phyloP scores from a whole-genome alignment of 2,113 vertebrate species.

The Microcebus murinus region DNA sequence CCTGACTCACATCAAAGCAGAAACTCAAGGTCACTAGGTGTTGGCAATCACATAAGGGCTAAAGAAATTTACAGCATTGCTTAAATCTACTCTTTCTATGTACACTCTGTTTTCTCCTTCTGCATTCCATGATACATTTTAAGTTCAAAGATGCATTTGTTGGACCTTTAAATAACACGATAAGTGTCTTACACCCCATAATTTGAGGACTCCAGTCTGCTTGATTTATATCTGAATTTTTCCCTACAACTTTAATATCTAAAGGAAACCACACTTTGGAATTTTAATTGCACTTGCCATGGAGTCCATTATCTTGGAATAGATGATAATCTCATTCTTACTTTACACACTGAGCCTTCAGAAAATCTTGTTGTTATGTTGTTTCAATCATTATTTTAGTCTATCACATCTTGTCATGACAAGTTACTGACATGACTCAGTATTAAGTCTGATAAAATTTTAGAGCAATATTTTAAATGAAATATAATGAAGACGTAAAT shows the following conservation, averaged over 20 bases:
- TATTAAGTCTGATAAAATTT: neutral
- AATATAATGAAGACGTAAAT: neutral
- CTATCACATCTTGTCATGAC: neutral
- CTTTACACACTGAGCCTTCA: neutral
- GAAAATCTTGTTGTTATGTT: neutral
- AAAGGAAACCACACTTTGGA: neutral
- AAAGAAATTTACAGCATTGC: neutral
- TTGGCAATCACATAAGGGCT: neutral
- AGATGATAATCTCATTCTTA: neutral
- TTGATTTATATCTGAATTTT: neutral
- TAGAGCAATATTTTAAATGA: neutral
- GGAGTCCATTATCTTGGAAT: neutral
- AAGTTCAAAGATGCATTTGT: neutral
- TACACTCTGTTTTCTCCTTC: too few species aligned
- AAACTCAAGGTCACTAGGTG: neutral
- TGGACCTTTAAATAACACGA: neutral
- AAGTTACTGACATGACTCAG: neutral
- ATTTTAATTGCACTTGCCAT: neutral
- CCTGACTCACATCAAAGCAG: neutral
- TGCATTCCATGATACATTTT: too few species aligned
- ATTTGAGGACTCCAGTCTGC: neutral
- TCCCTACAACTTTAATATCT: neutral
- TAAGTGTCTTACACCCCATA: neutral
- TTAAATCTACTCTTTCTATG: neutral
- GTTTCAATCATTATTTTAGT: neutral